A percentile compares a stretch with the other conserved stretches of the same genome.
Conservation (phyloP, 2,888 invertebrate genomes). For the Metallyticus violacea region DNA sequence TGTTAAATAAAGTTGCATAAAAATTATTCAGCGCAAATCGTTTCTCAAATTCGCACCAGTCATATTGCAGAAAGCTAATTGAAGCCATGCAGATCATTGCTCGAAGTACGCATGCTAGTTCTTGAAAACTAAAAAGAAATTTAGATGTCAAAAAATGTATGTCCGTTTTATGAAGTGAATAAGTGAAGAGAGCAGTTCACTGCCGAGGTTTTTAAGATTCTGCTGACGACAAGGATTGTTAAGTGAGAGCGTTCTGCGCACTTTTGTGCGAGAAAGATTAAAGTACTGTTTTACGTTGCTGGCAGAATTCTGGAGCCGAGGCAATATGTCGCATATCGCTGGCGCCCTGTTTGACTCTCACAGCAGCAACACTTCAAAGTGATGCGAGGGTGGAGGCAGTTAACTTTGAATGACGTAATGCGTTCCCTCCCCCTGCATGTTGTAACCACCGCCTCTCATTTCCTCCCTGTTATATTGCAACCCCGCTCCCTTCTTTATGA, state of each 20-base stretch:
- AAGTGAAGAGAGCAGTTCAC: too few relatives aligned
- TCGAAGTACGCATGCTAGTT: too few relatives aligned
- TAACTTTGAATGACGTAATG: slow-evolving; percentile 6
- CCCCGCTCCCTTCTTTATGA: neutral
- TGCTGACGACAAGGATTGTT: neutral
- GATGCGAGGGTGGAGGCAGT: neutral
- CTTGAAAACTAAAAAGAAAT: too few relatives aligned
- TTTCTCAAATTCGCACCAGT: too few relatives aligned
- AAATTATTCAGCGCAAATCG: too few relatives aligned
- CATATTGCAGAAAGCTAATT: too few relatives aligned
- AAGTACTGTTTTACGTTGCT: neutral
- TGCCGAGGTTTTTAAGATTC: too few relatives aligned
- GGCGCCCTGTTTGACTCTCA: neutral
- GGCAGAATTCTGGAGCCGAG: neutral
- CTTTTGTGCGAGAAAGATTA: neutral
- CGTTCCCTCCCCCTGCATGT: neutral
- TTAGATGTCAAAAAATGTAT: too few relatives aligned
- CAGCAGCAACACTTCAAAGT: neutral
- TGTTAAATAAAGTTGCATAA: too few relatives aligned
- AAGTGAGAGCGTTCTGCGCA: neutral
- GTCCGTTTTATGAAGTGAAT: too few relatives aligned
- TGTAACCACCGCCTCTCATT: too few relatives aligned
- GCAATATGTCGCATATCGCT: neutral
- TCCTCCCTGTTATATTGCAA: neutral
- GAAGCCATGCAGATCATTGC: too few relatives aligned